A percentile compares a stretch with the other conserved stretches of the same genome.
Conservation (phyloP, 2,888 invertebrate species). For the Pardosa pseudoannulata region DNA sequence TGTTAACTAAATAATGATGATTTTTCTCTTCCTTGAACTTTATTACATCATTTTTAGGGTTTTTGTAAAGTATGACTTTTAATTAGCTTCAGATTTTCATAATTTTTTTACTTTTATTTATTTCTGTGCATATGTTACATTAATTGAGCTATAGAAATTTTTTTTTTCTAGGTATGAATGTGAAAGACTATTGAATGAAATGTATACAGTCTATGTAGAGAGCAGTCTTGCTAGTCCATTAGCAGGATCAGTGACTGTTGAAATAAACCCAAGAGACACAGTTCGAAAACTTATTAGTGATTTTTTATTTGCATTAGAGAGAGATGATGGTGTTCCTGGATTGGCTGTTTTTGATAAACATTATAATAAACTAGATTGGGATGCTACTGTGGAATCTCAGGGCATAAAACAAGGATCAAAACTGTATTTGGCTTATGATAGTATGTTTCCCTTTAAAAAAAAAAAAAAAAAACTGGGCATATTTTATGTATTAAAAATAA, state of each 20-base stretch:
- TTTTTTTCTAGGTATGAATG: background rate
- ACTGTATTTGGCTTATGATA: conserved; percentile 44
- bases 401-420: conserved; percentile 52
- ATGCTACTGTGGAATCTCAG: conserved; percentile 47
- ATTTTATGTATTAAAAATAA: too few species aligned
- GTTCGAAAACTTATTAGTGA: conserved; percentile 26
- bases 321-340: conserved; percentile 14
- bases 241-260: conserved; percentile 27
- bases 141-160: background rate
- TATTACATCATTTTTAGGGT: too few species aligned
- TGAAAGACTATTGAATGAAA: conserved; percentile 7
- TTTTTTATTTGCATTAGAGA: conserved; percentile 35
- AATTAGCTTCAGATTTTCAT: too few species aligned
- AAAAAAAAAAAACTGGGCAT: too few species aligned
- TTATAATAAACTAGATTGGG: conserved; percentile 35
- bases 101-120: too few species aligned
- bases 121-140: too few species aligned
- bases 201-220: conserved; percentile 53
- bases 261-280: conserved; percentile 35
- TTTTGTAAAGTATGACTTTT: too few species aligned
- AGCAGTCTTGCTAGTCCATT: conserved; percentile 58
- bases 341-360: conserved; percentile 49
- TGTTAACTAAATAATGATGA: too few species aligned
- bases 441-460: conserved; percentile 41
- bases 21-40: too few species aligned